Conservation (phyloP, 2,888 invertebrate genomes). For the Sminthurinus aureus region DNA sequence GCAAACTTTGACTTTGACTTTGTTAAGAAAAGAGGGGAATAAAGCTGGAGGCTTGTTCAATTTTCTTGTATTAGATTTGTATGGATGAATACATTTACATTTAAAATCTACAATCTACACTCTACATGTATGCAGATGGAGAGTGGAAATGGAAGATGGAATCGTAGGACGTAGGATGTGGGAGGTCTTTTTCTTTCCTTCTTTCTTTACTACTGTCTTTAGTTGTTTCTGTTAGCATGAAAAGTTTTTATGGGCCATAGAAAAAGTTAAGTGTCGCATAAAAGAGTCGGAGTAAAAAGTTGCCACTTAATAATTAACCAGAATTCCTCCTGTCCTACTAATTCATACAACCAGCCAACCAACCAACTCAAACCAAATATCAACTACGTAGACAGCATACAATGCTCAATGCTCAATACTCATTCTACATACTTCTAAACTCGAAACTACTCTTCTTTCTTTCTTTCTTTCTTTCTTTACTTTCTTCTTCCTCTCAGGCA, state of each 20-base stretch:
- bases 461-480: background rate
- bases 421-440: no score
- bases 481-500: background rate
- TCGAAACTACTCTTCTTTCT: no score
- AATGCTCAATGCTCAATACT: background rate
- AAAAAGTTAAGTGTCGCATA: conserved; percentile 18
- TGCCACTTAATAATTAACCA: conserved; percentile 15
- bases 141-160: background rate
- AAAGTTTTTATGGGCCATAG: conserved; percentile 13
- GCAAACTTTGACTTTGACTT: no score
- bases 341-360: background rate
- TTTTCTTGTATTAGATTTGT: no score
- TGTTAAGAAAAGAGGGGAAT: no score
- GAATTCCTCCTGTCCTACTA: background rate
- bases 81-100: no score
- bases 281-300: conserved; percentile 4
- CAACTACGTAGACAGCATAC: background rate
- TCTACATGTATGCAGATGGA: background rate
- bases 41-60: no score
- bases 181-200: background rate
- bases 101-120: no score
- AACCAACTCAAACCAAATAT: background rate
- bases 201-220: background rate
- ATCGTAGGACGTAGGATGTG: background rate
- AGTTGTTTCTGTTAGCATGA: no score